A percentile compares a stretch with the other conserved stretches of the same genome.
Conservation (phyloP, 2,113 vertebrate genomes). For the Gnathochromis pfefferi region DNA sequence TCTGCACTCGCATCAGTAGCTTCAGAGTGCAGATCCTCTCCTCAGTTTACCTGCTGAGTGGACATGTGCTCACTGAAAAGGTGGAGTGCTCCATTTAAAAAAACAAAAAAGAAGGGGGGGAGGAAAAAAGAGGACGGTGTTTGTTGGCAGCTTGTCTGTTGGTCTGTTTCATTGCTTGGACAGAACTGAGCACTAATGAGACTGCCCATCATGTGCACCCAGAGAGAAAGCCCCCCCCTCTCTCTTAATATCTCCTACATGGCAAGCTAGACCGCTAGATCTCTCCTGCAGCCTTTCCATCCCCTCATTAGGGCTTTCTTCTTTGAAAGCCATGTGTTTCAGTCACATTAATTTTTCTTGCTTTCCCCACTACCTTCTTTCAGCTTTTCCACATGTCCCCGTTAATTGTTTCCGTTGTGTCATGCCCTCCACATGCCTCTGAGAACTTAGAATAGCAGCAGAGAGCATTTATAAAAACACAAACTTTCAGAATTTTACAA, state of each 20-base stretch:
- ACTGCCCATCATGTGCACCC: conserved; percentile 41
- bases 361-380: neutral
- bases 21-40: conserved; percentile 13
- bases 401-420: conserved; percentile 32
- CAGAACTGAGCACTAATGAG: conserved; percentile 61
- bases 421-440: neutral
- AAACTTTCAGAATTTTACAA: neutral
- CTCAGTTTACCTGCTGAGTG: conserved; percentile 41
- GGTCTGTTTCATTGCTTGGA: conserved; percentile 36
- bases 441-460: neutral
- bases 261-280: conserved; percentile 15
- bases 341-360: neutral
- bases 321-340: conserved; percentile 31
- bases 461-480: neutral
- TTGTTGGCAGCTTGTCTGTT: conserved; percentile 34
- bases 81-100: conserved; percentile 18
- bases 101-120: neutral
- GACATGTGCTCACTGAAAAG: conserved; percentile 46
- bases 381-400: conserved; percentile 2
- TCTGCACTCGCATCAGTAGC: conserved; percentile 36
- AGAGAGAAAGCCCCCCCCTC: conserved; percentile 6
- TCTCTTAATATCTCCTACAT: conserved; percentile 14
- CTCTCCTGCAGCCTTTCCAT: conserved; percentile 33
- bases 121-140: neutral
- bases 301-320: conserved; percentile 28